Conservation (phyloP, 2,888 invertebrate genomes). For the Drosophila nr. medialis region DNA sequence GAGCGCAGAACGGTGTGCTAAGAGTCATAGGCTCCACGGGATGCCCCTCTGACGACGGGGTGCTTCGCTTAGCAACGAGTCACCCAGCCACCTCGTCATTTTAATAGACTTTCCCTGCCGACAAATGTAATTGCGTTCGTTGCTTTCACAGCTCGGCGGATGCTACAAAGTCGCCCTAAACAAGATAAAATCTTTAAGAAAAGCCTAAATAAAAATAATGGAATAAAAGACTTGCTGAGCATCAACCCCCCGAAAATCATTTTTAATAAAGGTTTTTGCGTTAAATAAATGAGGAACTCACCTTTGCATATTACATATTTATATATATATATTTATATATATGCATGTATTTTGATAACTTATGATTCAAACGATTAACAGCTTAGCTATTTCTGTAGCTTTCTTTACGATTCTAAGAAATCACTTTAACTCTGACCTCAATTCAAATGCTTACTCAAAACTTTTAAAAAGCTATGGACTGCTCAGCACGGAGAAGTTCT, state of each 20-base stretch:
- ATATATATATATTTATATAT: background rate
- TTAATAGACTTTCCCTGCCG: constrained; percentile 54
- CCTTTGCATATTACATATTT: background rate
- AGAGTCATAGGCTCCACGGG: constrained; percentile 26
- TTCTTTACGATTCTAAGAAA: too few species aligned
- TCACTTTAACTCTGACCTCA: background rate
- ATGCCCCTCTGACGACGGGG: constrained; percentile 42
- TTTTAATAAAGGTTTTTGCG: background rate
- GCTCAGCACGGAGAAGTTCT: constrained; percentile 10
- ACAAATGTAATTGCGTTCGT: constrained; percentile 52
- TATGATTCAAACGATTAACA: background rate
- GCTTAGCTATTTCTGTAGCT: background rate
- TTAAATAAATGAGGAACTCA: background rate
- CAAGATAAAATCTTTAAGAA: constrained; percentile 50
- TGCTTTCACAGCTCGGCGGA: background rate
- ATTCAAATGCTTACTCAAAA: constrained; percentile 4
- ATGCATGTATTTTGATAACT: background rate
- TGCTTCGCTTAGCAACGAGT: constrained; percentile 13
- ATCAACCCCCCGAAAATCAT: background rate
- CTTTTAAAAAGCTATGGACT: constrained; percentile 8
- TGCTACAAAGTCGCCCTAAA: background rate
- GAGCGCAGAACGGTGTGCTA: background rate
- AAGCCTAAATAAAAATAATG: constrained; percentile 12
- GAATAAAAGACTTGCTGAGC: constrained; percentile 8
- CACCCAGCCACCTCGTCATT: constrained; percentile 27